phyloP scores from a whole-genome alignment of 53 echinoderm and acorn worm species.

The Patiria pectinifera region DNA sequence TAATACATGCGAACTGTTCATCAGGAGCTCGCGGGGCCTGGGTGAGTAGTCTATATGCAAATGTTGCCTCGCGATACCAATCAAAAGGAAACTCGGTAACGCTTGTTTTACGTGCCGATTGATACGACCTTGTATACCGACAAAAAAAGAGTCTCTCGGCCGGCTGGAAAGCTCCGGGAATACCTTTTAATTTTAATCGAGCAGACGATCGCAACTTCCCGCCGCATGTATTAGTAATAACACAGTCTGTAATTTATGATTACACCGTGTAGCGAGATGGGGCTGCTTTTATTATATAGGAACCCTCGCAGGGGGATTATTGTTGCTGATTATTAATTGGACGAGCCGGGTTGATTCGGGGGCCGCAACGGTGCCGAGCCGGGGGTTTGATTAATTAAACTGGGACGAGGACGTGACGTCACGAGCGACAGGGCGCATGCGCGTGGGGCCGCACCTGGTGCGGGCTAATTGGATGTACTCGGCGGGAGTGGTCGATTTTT shows the following conservation, averaged over 20 bases:
- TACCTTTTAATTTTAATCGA: conserved; percentile 37
- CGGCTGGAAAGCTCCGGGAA: background rate
- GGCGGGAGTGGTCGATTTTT: conserved; percentile 14
- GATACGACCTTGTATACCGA: conserved; percentile 36
- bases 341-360: background rate
- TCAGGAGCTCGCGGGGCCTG: background rate
- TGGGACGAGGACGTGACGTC: conserved; percentile 25
- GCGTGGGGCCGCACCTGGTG: conserved; percentile 43
- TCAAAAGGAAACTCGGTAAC: conserved; percentile 5
- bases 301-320: background rate
- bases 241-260: background rate
- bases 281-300: background rate
- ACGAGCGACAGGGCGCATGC: conserved; percentile 25
- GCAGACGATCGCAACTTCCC: background rate
- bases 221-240: conserved; percentile 9
- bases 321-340: conserved; percentile 31
- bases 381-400: conserved; percentile 44
- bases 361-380: background rate
- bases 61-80: background rate
- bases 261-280: background rate
- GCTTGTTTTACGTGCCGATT: conserved; percentile 30
- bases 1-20: background rate
- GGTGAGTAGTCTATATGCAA: conserved; percentile 41
- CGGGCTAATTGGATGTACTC: conserved; percentile 39
- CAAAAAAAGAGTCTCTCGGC: background rate